Evolutionary conservation across 1,140 invertebrate species (phyloP).

Genomic region (Paracyclopina nana): DNA sequence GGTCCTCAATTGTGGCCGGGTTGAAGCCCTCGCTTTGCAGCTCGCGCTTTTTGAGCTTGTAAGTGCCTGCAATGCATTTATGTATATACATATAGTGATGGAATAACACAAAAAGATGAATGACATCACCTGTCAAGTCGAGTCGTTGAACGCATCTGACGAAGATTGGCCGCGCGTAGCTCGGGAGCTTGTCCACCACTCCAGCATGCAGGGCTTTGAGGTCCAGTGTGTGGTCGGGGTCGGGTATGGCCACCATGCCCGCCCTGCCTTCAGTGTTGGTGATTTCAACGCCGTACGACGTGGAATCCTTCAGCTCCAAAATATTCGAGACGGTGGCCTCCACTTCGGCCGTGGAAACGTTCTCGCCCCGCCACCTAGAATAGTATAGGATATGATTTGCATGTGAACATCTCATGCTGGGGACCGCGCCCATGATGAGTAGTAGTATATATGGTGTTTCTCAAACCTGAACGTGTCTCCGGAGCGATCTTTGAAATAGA

Average conservation of each 20-base stretch:
- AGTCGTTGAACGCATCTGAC: slow-evolving; percentile 54
- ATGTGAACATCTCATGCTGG: not conserved
- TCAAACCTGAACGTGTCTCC: slow-evolving; percentile 73
- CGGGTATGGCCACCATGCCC: slow-evolving; percentile 81
- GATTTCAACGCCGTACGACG: slow-evolving; percentile 77
- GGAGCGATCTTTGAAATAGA: slow-evolving; percentile 87
- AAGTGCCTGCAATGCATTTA: slow-evolving; percentile 14
- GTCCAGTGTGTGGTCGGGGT: slow-evolving; percentile 41
- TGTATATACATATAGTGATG: not conserved
- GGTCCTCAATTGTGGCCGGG: slow-evolving; percentile 10
- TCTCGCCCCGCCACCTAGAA: slow-evolving; percentile 65
- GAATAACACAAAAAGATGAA: not conserved
- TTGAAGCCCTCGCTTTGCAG: slow-evolving; percentile 9
- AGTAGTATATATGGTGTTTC: not conserved
- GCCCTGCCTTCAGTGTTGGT: slow-evolving; percentile 68
- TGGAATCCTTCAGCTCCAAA: slow-evolving; percentile 61
- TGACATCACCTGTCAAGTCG: slow-evolving; percentile 54
- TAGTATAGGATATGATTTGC: not conserved
- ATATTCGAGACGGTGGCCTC: slow-evolving; percentile 71
- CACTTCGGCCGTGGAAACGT: slow-evolving; percentile 93
- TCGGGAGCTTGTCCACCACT: slow-evolving; percentile 46
- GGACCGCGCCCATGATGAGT: not conserved
- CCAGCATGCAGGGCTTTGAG: slow-evolving; percentile 38
- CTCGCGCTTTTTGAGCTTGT: slow-evolving; percentile 8
- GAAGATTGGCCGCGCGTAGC: slow-evolving; percentile 72